Base-by-base conservation (phyloP, 2,113 vertebrate genomes). In the Rhinogobius similis region DNA sequence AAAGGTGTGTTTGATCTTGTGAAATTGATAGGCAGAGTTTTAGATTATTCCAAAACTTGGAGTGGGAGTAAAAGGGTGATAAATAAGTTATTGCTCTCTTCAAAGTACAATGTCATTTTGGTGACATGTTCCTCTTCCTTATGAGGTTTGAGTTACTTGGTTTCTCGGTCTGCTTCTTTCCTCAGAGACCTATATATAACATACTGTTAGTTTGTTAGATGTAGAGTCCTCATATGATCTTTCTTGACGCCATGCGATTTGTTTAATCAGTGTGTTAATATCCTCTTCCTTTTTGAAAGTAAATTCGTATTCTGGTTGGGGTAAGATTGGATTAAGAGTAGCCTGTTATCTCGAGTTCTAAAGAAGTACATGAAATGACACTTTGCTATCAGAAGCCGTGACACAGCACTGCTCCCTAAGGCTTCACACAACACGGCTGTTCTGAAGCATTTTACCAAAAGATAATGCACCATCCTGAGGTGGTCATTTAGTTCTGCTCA, bases 231-330 rank as follows among this genome's bases (percentile, higher is more conserved):
- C 65, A 59, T 32, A 66, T 81, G 84, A 73, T 79, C 68, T 75
- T 79, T 70, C 20, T 21, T 50, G 46, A 50, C 20, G 20, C 46
- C 46, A 50, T 50, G 46, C 10, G 20, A 20, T 50, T 50, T 50
- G 46, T 21, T 50, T 50, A 50, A 50, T 50, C 20, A 10, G 58
- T 44, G 55, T 44, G 39, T 62, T 56, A 41, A 67, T 70, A 75
- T 62, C 44, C 20, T 61, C 29, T 7, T 27, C 59, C 50, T 81
- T n/a, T 39, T 73, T 59, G 73, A 67, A 68, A 59, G n/a, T 48
- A 32, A 36, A 68, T 86, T 76, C 85, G 81, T 82, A 77, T 87
- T 88, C 82, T 70, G 16, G 48, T 87, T 64, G 44, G 32, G 68
- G 58, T 65, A 48, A 83, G 75, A 87, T 84, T 82, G 80, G 78